Conservation (phyloP, 1,140 invertebrate species). For the Lysiphlebus fabarum region DNA sequence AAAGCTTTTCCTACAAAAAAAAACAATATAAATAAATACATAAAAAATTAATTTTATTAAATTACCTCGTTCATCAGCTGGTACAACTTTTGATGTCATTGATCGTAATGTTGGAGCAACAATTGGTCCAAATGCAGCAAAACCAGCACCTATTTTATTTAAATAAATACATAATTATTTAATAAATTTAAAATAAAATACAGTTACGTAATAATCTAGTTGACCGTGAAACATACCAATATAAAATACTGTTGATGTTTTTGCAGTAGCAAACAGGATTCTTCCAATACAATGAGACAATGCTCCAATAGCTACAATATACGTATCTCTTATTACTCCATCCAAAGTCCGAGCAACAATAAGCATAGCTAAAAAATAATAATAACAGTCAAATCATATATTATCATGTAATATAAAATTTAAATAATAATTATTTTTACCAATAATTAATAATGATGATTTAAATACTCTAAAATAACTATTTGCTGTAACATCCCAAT, state of each 20-base stretch:
- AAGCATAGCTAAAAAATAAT: constrained; percentile 57
- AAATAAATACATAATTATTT: constrained; percentile 13
- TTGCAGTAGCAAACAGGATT: constrained; percentile 63
- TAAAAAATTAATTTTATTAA: background rate
- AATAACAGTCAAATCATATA: constrained; percentile 12
- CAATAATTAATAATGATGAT: constrained; percentile 63
- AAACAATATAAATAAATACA: too few species aligned
- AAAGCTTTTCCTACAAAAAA: constrained; percentile 65
- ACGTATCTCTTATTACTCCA: constrained; percentile 64
- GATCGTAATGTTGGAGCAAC: constrained; percentile 72
- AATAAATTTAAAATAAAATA: background rate
- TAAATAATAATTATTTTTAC: constrained; percentile 36
- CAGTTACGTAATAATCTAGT: constrained; percentile 1
- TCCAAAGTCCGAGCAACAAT: constrained; percentile 68
- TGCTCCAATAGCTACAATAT: constrained; percentile 69
- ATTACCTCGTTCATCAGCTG: constrained; percentile 65
- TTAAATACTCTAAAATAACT: constrained; percentile 70
- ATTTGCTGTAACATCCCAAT: constrained; percentile 63
- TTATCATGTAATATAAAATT: constrained; percentile 14
- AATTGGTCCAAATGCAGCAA: constrained; percentile 68
- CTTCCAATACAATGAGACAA: constrained; percentile 65
- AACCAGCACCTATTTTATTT: constrained; percentile 55
- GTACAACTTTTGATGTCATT: constrained; percentile 70
- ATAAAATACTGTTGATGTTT: constrained; percentile 59
- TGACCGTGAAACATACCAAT: constrained; percentile 47